phyloP scores from a whole-genome alignment of 1,140 invertebrate genomes.

The Cherax quadricarinatus region DNA sequence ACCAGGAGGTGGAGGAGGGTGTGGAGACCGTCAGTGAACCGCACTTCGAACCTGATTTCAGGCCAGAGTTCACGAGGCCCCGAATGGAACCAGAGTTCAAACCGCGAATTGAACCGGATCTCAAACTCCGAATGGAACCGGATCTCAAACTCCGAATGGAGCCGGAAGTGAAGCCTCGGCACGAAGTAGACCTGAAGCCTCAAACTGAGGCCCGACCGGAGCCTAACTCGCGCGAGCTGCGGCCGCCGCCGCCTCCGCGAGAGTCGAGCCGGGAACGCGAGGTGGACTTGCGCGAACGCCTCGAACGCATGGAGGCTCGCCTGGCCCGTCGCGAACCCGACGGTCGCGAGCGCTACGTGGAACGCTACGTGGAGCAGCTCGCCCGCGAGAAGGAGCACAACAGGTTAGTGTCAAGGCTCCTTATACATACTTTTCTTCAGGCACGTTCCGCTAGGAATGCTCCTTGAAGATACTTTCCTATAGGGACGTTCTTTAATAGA shows the following conservation, averaged over 20 bases:
- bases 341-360: slow-evolving; percentile 32
- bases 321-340: slow-evolving; percentile 11
- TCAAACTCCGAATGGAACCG: neutral
- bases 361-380: slow-evolving; percentile 55
- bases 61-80: too few species aligned
- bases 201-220: neutral
- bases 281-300: neutral
- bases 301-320: slow-evolving; percentile 21
- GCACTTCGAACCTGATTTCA: neutral
- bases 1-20: slow-evolving; percentile 38
- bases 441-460: too few species aligned
- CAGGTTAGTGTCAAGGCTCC: slow-evolving; percentile 11
- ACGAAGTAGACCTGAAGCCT: neutral
- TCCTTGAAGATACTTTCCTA: too few species aligned
- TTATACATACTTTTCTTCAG: too few species aligned
- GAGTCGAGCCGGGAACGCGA: slow-evolving; percentile 37
- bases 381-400: slow-evolving; percentile 31
- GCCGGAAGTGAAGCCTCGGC: neutral
- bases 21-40: neutral
- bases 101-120: neutral
- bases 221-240: neutral
- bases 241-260: neutral
- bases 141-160: neutral
- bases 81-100: slow-evolving; percentile 9
- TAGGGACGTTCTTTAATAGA: too few species aligned